Base-by-base conservation (phyloP, 1,140 invertebrate genomes). In the Tetragnatha versicolor region DNA sequence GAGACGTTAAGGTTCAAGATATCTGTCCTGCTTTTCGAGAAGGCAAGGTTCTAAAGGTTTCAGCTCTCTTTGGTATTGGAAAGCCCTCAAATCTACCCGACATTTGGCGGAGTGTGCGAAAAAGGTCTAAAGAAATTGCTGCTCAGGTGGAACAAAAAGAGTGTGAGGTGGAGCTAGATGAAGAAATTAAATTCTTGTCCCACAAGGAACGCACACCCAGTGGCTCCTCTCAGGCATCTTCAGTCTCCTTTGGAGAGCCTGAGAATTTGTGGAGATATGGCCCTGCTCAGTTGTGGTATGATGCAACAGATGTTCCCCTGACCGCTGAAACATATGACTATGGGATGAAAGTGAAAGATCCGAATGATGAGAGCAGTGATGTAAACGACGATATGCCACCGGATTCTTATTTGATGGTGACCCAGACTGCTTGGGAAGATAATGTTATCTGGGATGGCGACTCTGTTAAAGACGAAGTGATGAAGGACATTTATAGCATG, bases 401-500 rank as follows among this genome's bases (percentile, higher is more conserved):
- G 81, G 95, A 98, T 85, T 90, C 94, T 0, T 98, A 93, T 86
- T 89, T 97, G 31, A 98, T 98, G 96, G 93, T 98, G 0, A 95
- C 94, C 0, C 96, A 98, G 85, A 85, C 94, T 55, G 92, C 94
- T 83, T 99, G 97, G 98, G 97, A 99, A 87, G 94, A 98, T 85
- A 95, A 98, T 83, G 94, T 99, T 31, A 96, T 99, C 51, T 98
- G 96, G 96, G 96, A 98, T 88, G 94, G 94, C 1, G 95, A 96
- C 82, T 95, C 98, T 84, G 94, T 95, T 47, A 96, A 96, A 86
- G 91, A 94, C 25, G 81, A 81, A 42, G 53, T 78, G 10, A 79
- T 92, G 82, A 90, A 92, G 80, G 92, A 93, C 84, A 85, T 94
- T 22, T 94, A 93, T 83, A 93, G 91, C 45, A 95, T 95, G 86